phyloP scores from a whole-genome alignment of 2,797 vertebrate species.

The Pseudomugil tenellus region DNA sequence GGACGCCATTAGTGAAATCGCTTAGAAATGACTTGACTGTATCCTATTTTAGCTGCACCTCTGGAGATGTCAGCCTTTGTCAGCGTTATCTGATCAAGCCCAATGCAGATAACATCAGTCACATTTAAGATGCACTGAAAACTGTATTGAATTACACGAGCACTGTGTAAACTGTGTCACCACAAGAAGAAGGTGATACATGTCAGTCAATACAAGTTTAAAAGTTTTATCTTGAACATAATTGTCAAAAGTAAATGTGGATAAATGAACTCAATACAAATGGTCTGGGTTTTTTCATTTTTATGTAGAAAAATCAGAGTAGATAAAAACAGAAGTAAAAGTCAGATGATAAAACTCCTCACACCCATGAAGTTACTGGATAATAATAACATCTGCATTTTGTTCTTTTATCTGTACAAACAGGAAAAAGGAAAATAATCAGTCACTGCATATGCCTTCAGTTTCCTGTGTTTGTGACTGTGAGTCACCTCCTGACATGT shows the following conservation, averaged over 20 bases:
- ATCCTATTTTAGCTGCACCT: constrained; percentile 39
- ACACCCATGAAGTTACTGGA: background rate
- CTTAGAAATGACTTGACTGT: constrained; percentile 38
- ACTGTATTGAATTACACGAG: background rate
- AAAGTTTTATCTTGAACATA: constrained; percentile 1
- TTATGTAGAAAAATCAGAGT: constrained; percentile 18
- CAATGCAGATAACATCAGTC: background rate
- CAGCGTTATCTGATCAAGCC: constrained; percentile 12
- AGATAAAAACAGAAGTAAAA: constrained; percentile 6
- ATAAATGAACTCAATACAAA: background rate
- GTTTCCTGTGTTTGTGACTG: constrained; percentile 67
- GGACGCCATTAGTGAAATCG: constrained; percentile 64
- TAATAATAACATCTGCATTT: background rate
- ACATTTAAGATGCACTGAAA: constrained; percentile 3
- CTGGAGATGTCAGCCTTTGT: constrained; percentile 19
- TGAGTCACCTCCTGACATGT: constrained; percentile 62
- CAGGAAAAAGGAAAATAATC: constrained; percentile 59
- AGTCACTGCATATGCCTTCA: constrained; percentile 55
- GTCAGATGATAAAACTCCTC: constrained; percentile 28
- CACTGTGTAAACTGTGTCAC: background rate
- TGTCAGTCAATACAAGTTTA: background rate
- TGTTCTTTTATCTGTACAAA: constrained; percentile 43
- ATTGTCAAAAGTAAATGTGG: background rate
- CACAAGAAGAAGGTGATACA: background rate
- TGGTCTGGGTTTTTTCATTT: background rate